These are phyloP conservation scores for Cassiopea andromeda DNA, from an alignment of 30 jellyfish, hydroid and myxozoan genomes.

Conservation along the genomic window DNA sequence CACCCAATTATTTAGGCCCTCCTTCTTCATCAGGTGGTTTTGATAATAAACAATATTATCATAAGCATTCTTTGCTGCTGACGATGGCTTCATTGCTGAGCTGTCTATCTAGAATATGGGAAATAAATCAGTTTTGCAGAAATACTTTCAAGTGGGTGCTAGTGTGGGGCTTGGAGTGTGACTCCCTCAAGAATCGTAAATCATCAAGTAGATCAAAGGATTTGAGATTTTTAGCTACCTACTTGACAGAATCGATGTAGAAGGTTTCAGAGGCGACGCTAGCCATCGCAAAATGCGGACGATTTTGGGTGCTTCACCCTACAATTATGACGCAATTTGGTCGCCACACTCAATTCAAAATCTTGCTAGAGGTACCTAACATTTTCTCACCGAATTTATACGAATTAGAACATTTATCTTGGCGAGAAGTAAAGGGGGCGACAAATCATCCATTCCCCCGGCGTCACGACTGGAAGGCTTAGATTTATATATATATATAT, in stretches of 20 bases:
- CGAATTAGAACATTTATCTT: too few relatives aligned
- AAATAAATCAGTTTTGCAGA: background rate
- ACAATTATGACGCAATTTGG: too few relatives aligned
- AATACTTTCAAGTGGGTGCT: background rate
- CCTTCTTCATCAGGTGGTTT: conserved; percentile 85
- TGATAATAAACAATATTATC: conserved; percentile 81
- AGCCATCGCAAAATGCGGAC: background rate
- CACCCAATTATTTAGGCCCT: conserved; percentile 89
- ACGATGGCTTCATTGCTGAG: conserved; percentile 22
- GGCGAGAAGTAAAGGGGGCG: too few relatives aligned
- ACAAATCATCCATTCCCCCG: too few relatives aligned
- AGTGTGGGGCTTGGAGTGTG: background rate
- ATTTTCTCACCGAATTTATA: too few relatives aligned
- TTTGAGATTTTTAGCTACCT: background rate
- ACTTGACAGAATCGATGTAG: background rate
- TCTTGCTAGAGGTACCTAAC: too few relatives aligned
- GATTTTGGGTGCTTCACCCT: too few relatives aligned
- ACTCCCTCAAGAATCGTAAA: background rate
- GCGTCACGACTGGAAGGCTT: too few relatives aligned
- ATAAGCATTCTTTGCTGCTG: conserved; percentile 28
- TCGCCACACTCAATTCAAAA: too few relatives aligned
- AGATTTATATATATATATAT: too few relatives aligned
- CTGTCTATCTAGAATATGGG: background rate
- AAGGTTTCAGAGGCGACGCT: background rate
- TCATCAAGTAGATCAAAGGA: background rate